Evolutionary conservation across 2,888 invertebrate genomes (phyloP), one percentile per base, ranked within the genome.

Genomic region (Chloroclysta siterata): DNA sequence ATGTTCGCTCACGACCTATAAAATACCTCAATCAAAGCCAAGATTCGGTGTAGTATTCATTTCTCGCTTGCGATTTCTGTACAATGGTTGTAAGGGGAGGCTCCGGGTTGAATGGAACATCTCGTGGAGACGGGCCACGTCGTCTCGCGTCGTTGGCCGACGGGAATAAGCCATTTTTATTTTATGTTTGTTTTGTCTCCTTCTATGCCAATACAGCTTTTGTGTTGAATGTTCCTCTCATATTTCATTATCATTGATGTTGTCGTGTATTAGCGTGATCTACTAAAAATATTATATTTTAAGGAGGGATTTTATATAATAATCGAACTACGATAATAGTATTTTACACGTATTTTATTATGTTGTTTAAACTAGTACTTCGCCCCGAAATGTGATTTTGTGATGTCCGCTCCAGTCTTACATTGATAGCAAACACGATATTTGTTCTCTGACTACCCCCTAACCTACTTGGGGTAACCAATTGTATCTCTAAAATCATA

Each of bases 141-240:
- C 53, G 70, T 66, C 67, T 65, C 71, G 70, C 65, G 63, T 61
- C 72, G 68, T 56, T 58, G 66, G 60, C 71, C 68, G 70, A 68
- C 63, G 68, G 51, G 67, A 84, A 79, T 80, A 83, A 85, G 82
- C 78, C 82, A 84, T 86, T 87, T 82, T 81, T 83, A 80, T 80
- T 83, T 83, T 84, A 83, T 84, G 82, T 84, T 82, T 83, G 81
- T 83, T 83, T 82, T 79, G 82, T 77, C 71, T 76, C 69, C 73
- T 79, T 75, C 67, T 74, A 77, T 77, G 77, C 82, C 80, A 83
- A 83, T 83, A 82, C 79, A 74, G 79, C 84, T 82, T 84, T 88
- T 86, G 82, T 81, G 80, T 81, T 68, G 79, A 82, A 76, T 80
- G 81, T 75, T 84, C 81, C 81, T 84, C 83, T 84, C 79, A 79